Evolutionary conservation across 30 jellyfish, hydroid and myxozoan species (phyloP).

Genomic region (Pelagia noctiluca): DNA sequence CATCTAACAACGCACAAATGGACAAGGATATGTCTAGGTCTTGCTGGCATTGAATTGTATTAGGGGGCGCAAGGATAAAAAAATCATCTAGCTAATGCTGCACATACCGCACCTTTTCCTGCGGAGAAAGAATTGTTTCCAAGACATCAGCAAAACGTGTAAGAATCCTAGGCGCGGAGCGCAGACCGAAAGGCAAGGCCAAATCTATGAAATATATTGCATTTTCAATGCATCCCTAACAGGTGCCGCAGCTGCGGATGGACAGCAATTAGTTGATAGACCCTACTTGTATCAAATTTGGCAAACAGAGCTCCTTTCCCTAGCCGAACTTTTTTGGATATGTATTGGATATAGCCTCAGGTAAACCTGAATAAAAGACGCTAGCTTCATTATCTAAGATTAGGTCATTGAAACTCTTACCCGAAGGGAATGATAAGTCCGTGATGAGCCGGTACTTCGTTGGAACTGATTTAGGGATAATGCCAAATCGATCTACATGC

Average conservation of each 20-base stretch:
- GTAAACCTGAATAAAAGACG: neutral
- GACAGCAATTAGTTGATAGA: slow-evolving; percentile 48
- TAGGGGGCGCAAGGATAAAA: neutral
- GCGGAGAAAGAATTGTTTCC: slow-evolving; percentile 34
- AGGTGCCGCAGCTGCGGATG: slow-evolving; percentile 15
- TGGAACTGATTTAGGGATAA: slow-evolving; percentile 67
- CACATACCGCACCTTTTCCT: slow-evolving; percentile 4
- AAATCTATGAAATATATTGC: slow-evolving; percentile 59
- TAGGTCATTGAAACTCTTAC: slow-evolving; percentile 53
- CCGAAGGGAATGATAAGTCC: slow-evolving; percentile 60
- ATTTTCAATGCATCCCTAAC: slow-evolving; percentile 73
- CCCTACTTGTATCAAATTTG: slow-evolving; percentile 31
- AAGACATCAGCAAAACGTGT: slow-evolving; percentile 74
- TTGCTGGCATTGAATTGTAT: slow-evolving; percentile 11
- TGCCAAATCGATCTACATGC: slow-evolving; percentile 76
- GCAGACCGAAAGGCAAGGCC: slow-evolving; percentile 83
- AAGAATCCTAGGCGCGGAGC: slow-evolving; percentile 79
- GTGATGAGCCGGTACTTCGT: slow-evolving; percentile 75
- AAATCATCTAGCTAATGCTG: neutral
- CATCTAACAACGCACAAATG: slow-evolving; percentile 58
- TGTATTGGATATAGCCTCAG: neutral
- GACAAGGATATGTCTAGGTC: slow-evolving; percentile 18
- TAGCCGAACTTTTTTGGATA: neutral
- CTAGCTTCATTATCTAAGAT: slow-evolving; percentile 34
- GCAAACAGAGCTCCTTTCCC: neutral